Conservation (phyloP, 2,888 invertebrate species). For the Tetheella fluctuosa region DNA sequence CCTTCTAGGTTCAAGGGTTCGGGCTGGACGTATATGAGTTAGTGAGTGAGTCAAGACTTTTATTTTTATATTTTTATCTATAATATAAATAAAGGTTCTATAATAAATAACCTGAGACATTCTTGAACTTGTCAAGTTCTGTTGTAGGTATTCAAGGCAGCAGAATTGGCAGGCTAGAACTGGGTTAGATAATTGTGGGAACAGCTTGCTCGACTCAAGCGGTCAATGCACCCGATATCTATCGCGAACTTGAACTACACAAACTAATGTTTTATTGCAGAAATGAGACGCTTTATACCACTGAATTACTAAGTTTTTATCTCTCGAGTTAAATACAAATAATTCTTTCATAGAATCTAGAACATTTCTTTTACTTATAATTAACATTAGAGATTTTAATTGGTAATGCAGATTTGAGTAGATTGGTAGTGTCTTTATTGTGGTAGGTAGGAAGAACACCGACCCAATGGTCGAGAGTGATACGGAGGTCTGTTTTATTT, state of each 20-base stretch:
- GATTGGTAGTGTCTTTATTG: no score
- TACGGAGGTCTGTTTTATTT: no score
- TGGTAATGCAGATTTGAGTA: no score
- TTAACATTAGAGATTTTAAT: no score
- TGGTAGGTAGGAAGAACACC: no score
- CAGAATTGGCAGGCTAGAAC: not conserved
- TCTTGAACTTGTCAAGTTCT: not conserved
- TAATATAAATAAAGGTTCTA: not conserved
- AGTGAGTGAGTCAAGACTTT: no score
- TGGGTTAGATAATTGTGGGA: not conserved
- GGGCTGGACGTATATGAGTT: no score
- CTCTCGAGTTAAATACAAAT: not conserved
- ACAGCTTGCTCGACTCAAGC: not conserved
- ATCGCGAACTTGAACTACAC: not conserved
- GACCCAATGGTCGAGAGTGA: no score
- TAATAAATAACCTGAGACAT: no score
- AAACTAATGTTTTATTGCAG: conserved; percentile 5
- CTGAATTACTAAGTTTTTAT: not conserved
- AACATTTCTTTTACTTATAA: no score
- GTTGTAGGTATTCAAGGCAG: not conserved
- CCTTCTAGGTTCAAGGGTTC: no score
- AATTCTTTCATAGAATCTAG: not conserved
- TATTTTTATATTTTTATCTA: no score
- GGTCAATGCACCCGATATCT: conserved; percentile 2
- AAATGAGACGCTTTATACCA: not conserved